Evolutionary conservation across 2,797 vertebrate genomes (phyloP).

Genomic region (Taenioides sp.): DNA sequence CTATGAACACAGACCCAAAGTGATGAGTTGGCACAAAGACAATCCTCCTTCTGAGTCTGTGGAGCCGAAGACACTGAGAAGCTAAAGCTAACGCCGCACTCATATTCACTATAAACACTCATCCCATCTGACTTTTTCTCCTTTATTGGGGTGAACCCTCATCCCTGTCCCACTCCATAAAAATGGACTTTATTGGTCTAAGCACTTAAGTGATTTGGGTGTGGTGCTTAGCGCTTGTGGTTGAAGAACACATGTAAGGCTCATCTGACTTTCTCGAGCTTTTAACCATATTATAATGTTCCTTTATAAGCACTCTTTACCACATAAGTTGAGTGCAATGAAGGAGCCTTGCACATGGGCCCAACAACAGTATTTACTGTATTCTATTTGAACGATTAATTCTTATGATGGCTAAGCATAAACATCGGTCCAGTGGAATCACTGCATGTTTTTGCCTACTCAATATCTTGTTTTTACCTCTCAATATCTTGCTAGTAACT

Average conservation of each 20-base stretch:
- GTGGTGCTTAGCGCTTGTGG: background rate
- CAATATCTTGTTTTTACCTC: no score
- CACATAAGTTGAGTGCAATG: no score
- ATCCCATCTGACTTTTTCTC: constrained; percentile 17
- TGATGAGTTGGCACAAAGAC: constrained; percentile 59
- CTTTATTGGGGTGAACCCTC: constrained; percentile 18
- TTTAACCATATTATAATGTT: background rate
- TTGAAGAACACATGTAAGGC: background rate
- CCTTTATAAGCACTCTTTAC: no score
- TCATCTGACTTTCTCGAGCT: background rate
- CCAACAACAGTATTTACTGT: no score
- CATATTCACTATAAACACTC: constrained; percentile 29
- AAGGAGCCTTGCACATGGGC: no score
- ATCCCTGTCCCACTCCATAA: background rate
- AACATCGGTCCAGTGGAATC: no score
- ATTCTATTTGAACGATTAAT: no score
- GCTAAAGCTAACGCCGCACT: background rate
- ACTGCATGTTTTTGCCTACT: no score
- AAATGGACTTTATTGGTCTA: constrained; percentile 10
- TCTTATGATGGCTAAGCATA: no score
- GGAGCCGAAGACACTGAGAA: constrained; percentile 2
- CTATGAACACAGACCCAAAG: constrained; percentile 33
- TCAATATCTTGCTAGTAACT: no score
- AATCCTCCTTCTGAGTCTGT: constrained; percentile 31
- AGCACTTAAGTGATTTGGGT: constrained; percentile 5